These are phyloP conservation scores for Heterodera filipjevi DNA, from an alignment of 2,888 invertebrate species.

Conservation along the genomic window DNA sequence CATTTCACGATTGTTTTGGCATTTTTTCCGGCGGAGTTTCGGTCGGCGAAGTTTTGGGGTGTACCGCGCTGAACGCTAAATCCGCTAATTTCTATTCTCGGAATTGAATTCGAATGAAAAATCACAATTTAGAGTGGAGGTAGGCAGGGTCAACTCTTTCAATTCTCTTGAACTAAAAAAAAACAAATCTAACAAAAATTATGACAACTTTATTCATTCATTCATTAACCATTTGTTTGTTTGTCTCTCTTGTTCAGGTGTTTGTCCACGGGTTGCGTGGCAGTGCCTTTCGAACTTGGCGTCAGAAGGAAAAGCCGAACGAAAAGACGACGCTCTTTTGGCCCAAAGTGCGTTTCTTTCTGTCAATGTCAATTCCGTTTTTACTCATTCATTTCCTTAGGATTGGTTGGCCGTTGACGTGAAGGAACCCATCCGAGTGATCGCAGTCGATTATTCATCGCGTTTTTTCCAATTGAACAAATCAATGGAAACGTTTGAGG, in stretches of 20 bases:
- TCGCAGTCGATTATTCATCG: conserved; percentile 60
- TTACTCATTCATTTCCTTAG: too few relatives aligned
- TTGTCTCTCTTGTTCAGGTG: not conserved
- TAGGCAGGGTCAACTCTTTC: too few relatives aligned
- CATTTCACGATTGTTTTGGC: too few relatives aligned
- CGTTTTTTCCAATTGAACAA: conserved; percentile 51
- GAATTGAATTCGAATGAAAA: too few relatives aligned
- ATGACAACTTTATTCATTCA: too few relatives aligned
- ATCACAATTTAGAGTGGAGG: too few relatives aligned
- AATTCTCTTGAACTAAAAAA: too few relatives aligned
- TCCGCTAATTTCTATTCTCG: too few relatives aligned
- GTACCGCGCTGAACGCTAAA: too few relatives aligned
- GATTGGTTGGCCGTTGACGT: conserved; percentile 60
- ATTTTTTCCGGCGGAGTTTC: too few relatives aligned
- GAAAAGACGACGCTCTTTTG: conserved; percentile 53
- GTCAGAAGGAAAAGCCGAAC: conserved; percentile 50
- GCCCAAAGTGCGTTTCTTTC: conserved; percentile 48
- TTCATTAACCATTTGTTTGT: not conserved
- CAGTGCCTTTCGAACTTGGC: conserved; percentile 57
- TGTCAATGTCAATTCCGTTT: not conserved
- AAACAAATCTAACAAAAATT: too few relatives aligned
- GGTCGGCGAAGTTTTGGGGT: too few relatives aligned
- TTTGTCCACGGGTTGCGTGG: conserved; percentile 61
- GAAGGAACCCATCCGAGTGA: conserved; percentile 50
- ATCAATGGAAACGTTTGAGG: conserved; percentile 37